Evolutionary conservation across 2,113 vertebrate species (phyloP).

Genomic region (Cavia porcellus): DNA sequence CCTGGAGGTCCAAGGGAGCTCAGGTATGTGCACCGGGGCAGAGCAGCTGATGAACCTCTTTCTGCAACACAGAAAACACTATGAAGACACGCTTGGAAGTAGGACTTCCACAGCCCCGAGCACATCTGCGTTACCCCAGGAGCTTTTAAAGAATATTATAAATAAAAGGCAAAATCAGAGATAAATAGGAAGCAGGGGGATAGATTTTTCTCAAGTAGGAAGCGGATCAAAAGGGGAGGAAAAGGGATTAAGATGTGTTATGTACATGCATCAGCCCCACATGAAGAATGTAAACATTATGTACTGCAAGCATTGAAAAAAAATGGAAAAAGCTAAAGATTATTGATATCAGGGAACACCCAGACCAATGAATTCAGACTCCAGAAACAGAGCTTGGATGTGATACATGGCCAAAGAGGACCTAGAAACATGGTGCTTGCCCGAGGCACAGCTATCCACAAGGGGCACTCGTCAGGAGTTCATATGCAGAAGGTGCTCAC

Average conservation of each 20-base stretch:
- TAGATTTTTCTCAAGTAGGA: not conserved
- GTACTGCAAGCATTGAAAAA: not conserved
- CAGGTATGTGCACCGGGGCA: slow-evolving; percentile 57
- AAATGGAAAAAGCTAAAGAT: not conserved
- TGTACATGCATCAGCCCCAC: not conserved
- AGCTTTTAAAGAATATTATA: not conserved
- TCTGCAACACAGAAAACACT: not conserved
- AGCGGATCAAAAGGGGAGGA: not conserved
- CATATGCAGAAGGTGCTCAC: not conserved
- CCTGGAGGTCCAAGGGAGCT: slow-evolving; percentile 68
- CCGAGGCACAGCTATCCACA: not conserved
- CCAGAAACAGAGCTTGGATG: not conserved
- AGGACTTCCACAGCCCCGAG: not conserved
- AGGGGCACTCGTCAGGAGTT: not conserved
- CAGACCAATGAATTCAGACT: not conserved
- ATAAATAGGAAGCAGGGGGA: not conserved
- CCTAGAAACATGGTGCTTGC: not conserved
- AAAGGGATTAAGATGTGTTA: not conserved
- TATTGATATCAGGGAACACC: not conserved
- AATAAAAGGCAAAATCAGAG: not conserved
- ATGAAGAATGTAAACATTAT: not conserved
- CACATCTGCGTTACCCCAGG: not conserved
- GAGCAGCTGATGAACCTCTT: not conserved
- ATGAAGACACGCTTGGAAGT: too few species aligned
- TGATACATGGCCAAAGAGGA: not conserved